phyloP scores from a whole-genome alignment of 2,797 vertebrate genomes.

The Gymnopithys bicolor region DNA sequence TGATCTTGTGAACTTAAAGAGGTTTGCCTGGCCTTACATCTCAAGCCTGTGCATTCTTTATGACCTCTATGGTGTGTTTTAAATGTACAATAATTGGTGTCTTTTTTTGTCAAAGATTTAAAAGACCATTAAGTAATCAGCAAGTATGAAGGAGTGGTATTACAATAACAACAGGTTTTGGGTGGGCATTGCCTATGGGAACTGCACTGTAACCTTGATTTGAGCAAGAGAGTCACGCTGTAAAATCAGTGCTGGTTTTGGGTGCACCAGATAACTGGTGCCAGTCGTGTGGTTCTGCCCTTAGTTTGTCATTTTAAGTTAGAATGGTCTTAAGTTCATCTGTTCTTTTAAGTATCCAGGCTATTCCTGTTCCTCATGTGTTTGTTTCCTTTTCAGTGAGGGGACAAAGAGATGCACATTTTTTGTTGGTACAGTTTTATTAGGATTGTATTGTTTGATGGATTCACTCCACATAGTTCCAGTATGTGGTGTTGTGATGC shows the following conservation, averaged over 20 bases:
- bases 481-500: background rate
- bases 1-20: background rate
- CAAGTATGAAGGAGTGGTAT: background rate
- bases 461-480: background rate
- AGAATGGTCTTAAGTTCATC: background rate
- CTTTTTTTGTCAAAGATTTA: background rate
- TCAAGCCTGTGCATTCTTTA: background rate
- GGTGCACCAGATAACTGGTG: background rate
- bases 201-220: background rate
- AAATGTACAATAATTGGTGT: slow-evolving; percentile 20
- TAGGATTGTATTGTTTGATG: background rate
- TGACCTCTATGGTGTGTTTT: background rate
- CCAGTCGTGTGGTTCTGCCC: background rate
- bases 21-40: background rate
- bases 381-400: background rate
- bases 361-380: background rate
- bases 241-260: background rate
- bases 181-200: background rate
- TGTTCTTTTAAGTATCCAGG: background rate
- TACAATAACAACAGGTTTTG: slow-evolving; percentile 6
- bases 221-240: background rate
- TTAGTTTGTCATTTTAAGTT: background rate
- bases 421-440: background rate
- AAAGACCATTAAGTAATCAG: background rate
- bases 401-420: background rate